A percentile compares a stretch with the other conserved stretches of the same genome.
phyloP scores from a whole-genome alignment of 2,113 vertebrate genomes.

The Abramis brama region DNA sequence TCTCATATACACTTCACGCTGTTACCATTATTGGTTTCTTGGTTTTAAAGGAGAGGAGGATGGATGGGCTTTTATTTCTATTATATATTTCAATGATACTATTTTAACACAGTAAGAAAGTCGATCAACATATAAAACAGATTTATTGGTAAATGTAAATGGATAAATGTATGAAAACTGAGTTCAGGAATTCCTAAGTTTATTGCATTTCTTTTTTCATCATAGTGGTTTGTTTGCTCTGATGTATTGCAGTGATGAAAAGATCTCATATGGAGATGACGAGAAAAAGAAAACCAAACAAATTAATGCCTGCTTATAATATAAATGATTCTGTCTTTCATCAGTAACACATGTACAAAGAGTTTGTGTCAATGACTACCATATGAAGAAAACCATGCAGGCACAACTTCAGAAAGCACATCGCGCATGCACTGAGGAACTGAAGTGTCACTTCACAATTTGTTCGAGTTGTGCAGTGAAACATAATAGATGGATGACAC shows the following conservation, averaged over 20 bases:
- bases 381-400: conserved; percentile 18
- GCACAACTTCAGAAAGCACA: not conserved
- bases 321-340: conserved; percentile 39
- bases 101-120: not conserved
- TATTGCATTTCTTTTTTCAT: not conserved
- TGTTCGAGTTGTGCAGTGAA: not conserved
- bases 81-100: not conserved
- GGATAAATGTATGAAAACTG: conserved; percentile 3
- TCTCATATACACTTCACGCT: conserved; percentile 7
- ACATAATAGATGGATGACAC: not conserved
- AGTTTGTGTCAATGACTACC: conserved; percentile 35
- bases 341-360: conserved; percentile 42
- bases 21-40: conserved; percentile 3
- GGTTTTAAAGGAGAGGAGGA: not conserved
- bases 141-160: conserved; percentile 20
- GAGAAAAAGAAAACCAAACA: conserved; percentile 43
- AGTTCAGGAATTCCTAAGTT: conserved; percentile 23
- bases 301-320: conserved; percentile 36
- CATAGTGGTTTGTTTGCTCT: conserved; percentile 50
- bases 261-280: conserved; percentile 35
- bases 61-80: not conserved
- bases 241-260: conserved; percentile 36
- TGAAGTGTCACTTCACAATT: conserved; percentile 21
- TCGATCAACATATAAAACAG: not conserved
- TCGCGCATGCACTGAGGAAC: not conserved